These are phyloP conservation scores for Pycnonotus jocosus DNA, from an alignment of 2,113 vertebrate species.

Conservation along the genomic window DNA sequence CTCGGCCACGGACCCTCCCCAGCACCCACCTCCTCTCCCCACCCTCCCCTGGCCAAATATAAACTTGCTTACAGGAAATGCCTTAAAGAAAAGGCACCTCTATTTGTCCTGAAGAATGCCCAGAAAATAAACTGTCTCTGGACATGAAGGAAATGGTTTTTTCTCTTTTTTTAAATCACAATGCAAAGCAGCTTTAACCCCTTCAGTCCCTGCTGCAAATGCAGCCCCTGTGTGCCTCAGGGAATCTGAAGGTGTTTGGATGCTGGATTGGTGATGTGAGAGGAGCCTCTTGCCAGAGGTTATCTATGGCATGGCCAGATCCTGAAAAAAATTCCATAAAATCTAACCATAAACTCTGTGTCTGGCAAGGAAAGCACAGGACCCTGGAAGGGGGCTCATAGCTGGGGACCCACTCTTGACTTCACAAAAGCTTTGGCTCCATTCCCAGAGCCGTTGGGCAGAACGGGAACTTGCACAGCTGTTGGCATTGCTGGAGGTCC, in stretches of 20 bases:
- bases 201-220: background rate
- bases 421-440: accelerated
- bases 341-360: background rate
- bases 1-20: background rate
- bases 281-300: background rate
- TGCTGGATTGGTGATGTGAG: accelerated
- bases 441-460: background rate
- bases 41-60: conserved; percentile 67
- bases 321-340: background rate
- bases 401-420: background rate
- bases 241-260: background rate
- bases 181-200: conserved; percentile 26
- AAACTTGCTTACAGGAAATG: conserved; percentile 74
- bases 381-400: background rate
- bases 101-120: conserved; percentile 59
- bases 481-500: background rate
- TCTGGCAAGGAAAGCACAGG: background rate
- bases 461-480: background rate
- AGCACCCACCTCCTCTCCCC: conserved; percentile 24
- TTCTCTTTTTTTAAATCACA: background rate
- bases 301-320: accelerated
- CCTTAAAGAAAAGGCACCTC: conserved; percentile 71
- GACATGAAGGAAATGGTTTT: conserved; percentile 61
- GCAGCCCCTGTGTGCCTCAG: accelerated
- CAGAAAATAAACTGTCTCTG: conserved; percentile 68